Percentiles rank a stretch among this genome's conserved stretches.
These are phyloP conservation scores for Dichetophora obliterata DNA, from an alignment of 2,888 invertebrate species.

Conservation along the genomic window DNA sequence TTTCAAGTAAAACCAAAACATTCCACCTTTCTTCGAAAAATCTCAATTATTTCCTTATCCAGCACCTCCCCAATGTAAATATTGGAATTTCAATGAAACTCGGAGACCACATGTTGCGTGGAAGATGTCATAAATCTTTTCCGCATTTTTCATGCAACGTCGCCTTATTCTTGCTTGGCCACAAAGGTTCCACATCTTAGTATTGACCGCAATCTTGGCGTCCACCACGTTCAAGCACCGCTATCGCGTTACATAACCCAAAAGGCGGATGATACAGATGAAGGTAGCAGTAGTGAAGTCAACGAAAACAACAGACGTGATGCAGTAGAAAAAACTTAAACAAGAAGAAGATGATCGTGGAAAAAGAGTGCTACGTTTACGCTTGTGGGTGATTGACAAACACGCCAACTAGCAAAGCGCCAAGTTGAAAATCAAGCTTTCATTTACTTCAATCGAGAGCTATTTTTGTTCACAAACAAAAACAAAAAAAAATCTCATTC, in stretches of 20 bases:
- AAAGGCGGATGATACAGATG: not conserved
- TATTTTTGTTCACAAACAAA: too few species aligned
- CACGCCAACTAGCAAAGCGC: conserved; percentile 20
- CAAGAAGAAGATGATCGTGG: not conserved
- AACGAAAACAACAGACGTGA: not conserved
- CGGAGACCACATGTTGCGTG: conserved; percentile 54
- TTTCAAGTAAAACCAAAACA: too few species aligned
- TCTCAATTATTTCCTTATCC: conserved; percentile 20
- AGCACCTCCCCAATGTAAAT: not conserved
- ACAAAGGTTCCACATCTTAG: not conserved
- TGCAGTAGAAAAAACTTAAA: not conserved
- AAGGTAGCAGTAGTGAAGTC: not conserved
- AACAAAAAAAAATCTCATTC: too few species aligned
- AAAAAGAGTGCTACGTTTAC: not conserved
- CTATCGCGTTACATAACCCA: conserved; percentile 54
- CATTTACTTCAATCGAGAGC: too few species aligned
- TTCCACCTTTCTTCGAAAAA: conserved; percentile 1
- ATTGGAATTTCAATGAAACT: conserved; percentile 24
- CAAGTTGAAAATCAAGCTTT: too few species aligned
- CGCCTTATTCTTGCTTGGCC: conserved; percentile 22
- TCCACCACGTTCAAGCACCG: conserved; percentile 41
- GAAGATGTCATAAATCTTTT: conserved; percentile 56
- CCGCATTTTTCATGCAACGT: conserved; percentile 49
- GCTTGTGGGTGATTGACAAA: conserved; percentile 25
- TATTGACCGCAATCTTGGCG: not conserved